Percentiles rank a stretch among this genome's conserved stretches.
Conservation (phyloP, 2,113 vertebrate genomes). For the Rhabdomys dilectus region DNA sequence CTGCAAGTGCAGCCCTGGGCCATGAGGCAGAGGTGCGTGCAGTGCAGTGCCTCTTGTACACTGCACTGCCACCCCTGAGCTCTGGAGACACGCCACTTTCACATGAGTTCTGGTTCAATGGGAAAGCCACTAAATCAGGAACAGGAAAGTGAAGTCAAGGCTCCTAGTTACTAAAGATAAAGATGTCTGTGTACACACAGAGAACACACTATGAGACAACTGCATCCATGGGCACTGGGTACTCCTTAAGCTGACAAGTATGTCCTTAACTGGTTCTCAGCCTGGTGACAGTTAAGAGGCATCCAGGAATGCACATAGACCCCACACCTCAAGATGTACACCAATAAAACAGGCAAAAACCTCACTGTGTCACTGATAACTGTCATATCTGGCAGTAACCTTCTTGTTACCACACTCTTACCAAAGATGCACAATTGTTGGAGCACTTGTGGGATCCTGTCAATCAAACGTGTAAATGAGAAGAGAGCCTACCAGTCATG, state of each 20-base stretch:
- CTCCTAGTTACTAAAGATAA: slow-evolving; percentile 10
- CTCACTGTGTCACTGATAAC: background rate
- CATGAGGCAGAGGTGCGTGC: background rate
- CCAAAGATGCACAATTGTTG: background rate
- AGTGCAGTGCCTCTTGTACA: background rate
- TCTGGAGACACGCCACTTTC: background rate
- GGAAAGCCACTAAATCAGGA: background rate
- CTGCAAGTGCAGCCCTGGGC: background rate
- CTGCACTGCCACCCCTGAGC: background rate
- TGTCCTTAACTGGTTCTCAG: background rate
- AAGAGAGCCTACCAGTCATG: no score
- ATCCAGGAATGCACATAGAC: background rate
- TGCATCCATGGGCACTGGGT: background rate
- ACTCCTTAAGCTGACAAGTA: background rate
- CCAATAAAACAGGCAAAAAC: background rate
- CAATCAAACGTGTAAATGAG: background rate
- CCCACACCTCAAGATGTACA: background rate
- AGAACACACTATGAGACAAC: background rate
- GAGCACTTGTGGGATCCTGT: background rate
- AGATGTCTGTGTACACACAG: background rate
- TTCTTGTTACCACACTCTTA: background rate
- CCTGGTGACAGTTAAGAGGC: background rate
- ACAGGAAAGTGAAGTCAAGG: background rate
- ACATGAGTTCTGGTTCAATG: background rate
- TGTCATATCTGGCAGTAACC: background rate